phyloP scores from a whole-genome alignment of 2,888 invertebrate species.

The Eugnorisma glareosa region DNA sequence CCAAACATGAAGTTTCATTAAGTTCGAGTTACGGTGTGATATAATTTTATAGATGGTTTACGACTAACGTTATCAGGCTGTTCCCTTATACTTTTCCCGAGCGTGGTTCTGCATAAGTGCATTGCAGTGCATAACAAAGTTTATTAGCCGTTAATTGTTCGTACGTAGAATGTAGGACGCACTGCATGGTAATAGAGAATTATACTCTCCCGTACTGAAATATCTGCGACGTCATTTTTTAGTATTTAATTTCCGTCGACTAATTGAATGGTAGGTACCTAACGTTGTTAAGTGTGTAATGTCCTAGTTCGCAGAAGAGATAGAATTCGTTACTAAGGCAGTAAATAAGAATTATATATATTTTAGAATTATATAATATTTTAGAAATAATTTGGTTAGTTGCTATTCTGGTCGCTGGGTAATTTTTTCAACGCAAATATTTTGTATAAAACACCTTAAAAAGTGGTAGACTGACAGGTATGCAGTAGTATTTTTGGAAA shows the following conservation, averaged over 20 bases:
- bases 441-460: too few relatives aligned
- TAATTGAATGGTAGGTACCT: not conserved
- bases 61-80: constrained; percentile 41
- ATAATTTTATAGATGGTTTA: constrained; percentile 24
- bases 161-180: constrained; percentile 63
- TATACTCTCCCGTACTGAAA: constrained; percentile 42
- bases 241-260: not conserved
- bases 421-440: not conserved
- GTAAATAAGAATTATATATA: not conserved
- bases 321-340: not conserved
- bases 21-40: constrained; percentile 1
- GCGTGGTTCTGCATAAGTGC: constrained; percentile 56
- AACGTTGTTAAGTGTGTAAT: not conserved
- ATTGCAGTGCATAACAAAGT: constrained; percentile 64
- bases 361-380: too few relatives aligned
- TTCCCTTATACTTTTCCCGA: constrained; percentile 47
- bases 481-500: too few relatives aligned
- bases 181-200: constrained; percentile 50
- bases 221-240: constrained; percentile 39
- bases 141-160: constrained; percentile 67
- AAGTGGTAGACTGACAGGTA: too few relatives aligned
- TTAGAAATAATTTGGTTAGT: not conserved
- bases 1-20: constrained; percentile 3
- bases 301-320: not conserved
- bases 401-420: not conserved